Percentiles rank a stretch among this genome's conserved stretches.
Conservation (phyloP, 2,888 invertebrate genomes). For the Meiosimyza decipiens region DNA sequence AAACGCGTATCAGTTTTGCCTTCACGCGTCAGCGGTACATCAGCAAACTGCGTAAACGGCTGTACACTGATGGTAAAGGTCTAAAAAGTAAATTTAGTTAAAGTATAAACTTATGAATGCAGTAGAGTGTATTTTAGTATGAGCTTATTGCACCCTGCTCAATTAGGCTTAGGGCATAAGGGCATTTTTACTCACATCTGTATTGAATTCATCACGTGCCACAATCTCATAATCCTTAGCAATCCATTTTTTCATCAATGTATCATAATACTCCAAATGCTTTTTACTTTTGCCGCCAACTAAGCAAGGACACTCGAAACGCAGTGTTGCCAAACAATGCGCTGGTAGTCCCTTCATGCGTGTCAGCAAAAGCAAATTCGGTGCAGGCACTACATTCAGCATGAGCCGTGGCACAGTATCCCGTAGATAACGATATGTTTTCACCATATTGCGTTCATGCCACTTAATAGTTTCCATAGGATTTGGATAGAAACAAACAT, state of each 20-base stretch:
- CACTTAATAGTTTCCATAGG: conserved; percentile 64
- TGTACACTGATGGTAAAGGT: conserved; percentile 73
- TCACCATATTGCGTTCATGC: conserved; percentile 69
- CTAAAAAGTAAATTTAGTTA: conserved; percentile 49
- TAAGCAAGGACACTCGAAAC: conserved; percentile 71
- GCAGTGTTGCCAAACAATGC: conserved; percentile 66
- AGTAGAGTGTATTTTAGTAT: no score
- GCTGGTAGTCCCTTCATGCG: conserved; percentile 63
- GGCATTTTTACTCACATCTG: conserved; percentile 49
- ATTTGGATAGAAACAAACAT: conserved; percentile 69
- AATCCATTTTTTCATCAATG: conserved; percentile 70
- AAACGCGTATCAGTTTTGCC: conserved; percentile 69
- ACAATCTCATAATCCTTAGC: conserved; percentile 69
- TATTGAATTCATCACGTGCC: conserved; percentile 62
- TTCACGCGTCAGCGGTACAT: conserved; percentile 64
- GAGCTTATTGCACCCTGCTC: no score
- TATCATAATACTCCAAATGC: conserved; percentile 60
- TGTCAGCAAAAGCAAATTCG: conserved; percentile 67
- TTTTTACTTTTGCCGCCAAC: conserved; percentile 64
- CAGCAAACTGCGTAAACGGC: conserved; percentile 67
- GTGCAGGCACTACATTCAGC: conserved; percentile 70
- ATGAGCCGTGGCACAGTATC: conserved; percentile 73
- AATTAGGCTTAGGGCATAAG: no score
- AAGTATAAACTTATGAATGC: background rate
- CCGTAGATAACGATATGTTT: conserved; percentile 66